These are phyloP conservation scores for Sebastolobus altivelis DNA, from an alignment of 2,797 vertebrate genomes.

Conservation along the genomic window DNA sequence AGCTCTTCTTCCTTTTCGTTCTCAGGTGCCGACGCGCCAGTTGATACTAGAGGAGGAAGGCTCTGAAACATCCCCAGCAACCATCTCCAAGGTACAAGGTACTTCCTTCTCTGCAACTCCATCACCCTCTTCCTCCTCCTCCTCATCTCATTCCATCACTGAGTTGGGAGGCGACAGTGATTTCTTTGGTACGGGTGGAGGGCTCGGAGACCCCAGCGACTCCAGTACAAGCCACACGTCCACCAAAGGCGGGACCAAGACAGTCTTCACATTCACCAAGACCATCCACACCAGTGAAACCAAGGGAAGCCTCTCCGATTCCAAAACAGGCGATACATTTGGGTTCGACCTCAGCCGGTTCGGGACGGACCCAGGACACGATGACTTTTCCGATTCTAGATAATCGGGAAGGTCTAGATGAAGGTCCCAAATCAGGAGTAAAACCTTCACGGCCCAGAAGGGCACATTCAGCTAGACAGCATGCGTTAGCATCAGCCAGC, in stretches of 20 bases:
- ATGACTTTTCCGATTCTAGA: constrained; percentile 80
- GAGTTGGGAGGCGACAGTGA: background rate
- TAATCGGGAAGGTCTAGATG: constrained; percentile 65
- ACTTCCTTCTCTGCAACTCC: constrained; percentile 51
- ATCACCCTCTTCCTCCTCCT: background rate
- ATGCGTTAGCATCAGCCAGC: constrained; percentile 48
- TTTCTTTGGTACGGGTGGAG: constrained; percentile 4
- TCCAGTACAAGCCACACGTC: background rate
- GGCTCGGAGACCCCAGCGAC: too few relatives aligned
- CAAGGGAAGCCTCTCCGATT: constrained; percentile 51
- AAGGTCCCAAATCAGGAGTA: constrained; percentile 86
- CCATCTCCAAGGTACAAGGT: constrained; percentile 82
- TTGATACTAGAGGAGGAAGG: constrained; percentile 83
- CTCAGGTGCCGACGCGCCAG: constrained; percentile 63
- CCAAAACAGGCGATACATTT: constrained; percentile 40
- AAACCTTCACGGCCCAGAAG: background rate
- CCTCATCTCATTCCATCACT: constrained; percentile 58
- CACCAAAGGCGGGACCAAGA: constrained; percentile 79
- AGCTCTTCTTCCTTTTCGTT: background rate
- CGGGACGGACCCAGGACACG: constrained; percentile 67
- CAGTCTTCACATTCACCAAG: constrained; percentile 8
- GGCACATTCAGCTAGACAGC: constrained; percentile 43
- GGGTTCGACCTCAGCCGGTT: constrained; percentile 79
- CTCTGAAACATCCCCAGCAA: constrained; percentile 76
- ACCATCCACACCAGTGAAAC: background rate